These are phyloP conservation scores for Sebastes umbrosus DNA, from an alignment of 2,797 vertebrate species.

Conservation along the genomic window DNA sequence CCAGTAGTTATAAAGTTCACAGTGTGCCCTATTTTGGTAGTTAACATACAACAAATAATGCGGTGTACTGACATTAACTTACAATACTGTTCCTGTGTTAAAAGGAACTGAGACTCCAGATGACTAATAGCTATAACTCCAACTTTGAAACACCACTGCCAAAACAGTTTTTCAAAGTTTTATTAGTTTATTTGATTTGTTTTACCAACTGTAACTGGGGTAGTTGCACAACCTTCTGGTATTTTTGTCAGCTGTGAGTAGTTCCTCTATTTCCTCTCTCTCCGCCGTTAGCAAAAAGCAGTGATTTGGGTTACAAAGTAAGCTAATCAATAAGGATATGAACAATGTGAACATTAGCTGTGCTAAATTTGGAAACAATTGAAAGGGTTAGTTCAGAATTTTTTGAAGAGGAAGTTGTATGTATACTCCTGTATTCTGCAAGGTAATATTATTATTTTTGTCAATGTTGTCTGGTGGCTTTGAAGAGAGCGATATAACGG, in stretches of 20 bases:
- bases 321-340: too few species aligned
- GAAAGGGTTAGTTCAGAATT: too few species aligned
- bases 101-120: neutral
- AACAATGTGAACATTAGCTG: too few species aligned
- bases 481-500: too few species aligned
- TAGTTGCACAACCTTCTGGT: conserved; percentile 16
- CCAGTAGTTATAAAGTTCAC: neutral
- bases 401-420: too few species aligned
- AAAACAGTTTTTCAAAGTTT: neutral
- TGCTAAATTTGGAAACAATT: too few species aligned
- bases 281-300: neutral
- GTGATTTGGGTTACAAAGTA: too few species aligned
- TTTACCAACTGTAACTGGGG: conserved; percentile 15
- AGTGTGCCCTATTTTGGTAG: neutral
- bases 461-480: too few species aligned
- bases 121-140: neutral
- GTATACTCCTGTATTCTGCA: too few species aligned
- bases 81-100: neutral
- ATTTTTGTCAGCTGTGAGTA: conserved; percentile 4
- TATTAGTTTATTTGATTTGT: conserved; percentile 3
- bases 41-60: neutral
- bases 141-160: neutral
- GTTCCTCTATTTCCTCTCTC: conserved; percentile 14
- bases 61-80: neutral
- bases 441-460: too few species aligned